Base-by-base conservation (phyloP, 2,888 invertebrate species). In the Andrena hattorfiana region DNA sequence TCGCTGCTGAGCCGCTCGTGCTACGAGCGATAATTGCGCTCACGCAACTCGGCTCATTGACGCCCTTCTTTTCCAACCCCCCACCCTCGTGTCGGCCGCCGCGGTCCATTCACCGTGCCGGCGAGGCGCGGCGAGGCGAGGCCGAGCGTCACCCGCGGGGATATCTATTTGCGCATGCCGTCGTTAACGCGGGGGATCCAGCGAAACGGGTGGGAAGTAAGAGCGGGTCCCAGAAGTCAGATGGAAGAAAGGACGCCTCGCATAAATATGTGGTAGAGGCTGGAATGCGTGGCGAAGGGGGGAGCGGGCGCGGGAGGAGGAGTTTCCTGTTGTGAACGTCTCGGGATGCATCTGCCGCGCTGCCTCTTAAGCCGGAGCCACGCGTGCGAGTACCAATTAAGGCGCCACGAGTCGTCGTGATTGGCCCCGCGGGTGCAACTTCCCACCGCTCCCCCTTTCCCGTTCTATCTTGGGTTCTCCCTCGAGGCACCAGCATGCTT, bases 281-380 rank as follows among this genome's bases (percentile, higher is more conserved):
- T 71, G 79, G 79, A 84, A 84, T 79, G 83, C 56, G n/a, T 4
- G 56, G 56, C 6, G 84, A 51, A 60, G 79, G 64, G 66, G 71
- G 76, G 1, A 71, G 74, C 51, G 71, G 66, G 28, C 62, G 80
- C 75, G 81, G 77, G 92, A 90, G 90, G 90, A 91, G 90, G 90
- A 91, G 91, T 93, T 93, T 93, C 93, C 93, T 93, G 93, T 93
- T 93, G 91, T 90, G 91, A 93, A 91, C 92, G 89, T 92, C 92
- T 93, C 91, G 89, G 86, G 90, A 91, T 92, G 91, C 93, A 92
- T 92, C 92, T 92, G 92, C 90, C 62, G 82, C 83, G 82, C 83
- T 87, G 87, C 87, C 87, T 91, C 89, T 90, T 90, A 90, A 90
- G 87, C 84, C 81, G 77, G 81, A 87, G 86, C 83, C 84, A 87